Percentiles rank a stretch among this genome's conserved stretches.
Conservation (phyloP, 2,113 vertebrate species). For the Prunella fulvescens region DNA sequence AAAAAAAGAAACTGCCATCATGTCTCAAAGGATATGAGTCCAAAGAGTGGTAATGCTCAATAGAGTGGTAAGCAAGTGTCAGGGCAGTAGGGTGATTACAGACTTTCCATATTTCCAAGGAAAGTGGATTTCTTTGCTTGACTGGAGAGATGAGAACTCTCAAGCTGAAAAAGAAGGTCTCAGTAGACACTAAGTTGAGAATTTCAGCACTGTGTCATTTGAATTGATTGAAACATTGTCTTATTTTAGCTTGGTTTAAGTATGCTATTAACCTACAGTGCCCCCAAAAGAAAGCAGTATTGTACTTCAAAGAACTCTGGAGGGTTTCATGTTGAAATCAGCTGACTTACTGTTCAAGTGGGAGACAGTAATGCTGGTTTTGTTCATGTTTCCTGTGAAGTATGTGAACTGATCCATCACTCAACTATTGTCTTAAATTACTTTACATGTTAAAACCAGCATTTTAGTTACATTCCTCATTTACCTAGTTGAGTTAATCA, state of each 20-base stretch:
- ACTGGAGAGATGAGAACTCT: not conserved
- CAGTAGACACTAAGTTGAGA: not conserved
- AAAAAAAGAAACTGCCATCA: not conserved
- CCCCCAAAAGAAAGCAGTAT: not conserved
- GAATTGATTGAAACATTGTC: not conserved
- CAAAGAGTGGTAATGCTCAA: not conserved
- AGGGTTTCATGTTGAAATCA: not conserved
- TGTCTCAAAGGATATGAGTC: not conserved
- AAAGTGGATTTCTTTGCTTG: not conserved
- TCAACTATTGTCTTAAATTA: not conserved
- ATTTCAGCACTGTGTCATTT: not conserved
- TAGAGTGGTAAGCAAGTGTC: not conserved
- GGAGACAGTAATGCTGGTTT: not conserved
- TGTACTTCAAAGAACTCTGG: not conserved
- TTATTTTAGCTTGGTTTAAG: not conserved
- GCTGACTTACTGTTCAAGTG: not conserved
- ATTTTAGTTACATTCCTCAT: slow-evolving; percentile 12
- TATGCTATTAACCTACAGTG: not conserved
- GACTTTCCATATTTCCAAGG: not conserved
- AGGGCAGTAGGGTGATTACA: not conserved
- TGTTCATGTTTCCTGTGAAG: not conserved
- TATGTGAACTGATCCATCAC: not conserved
- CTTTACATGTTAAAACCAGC: not conserved
- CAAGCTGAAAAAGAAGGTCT: not conserved
- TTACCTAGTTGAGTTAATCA: slow-evolving; percentile 1